These are phyloP conservation scores for Pararge aegeria DNA, from an alignment of 1,140 invertebrate genomes.

Conservation along the genomic window DNA sequence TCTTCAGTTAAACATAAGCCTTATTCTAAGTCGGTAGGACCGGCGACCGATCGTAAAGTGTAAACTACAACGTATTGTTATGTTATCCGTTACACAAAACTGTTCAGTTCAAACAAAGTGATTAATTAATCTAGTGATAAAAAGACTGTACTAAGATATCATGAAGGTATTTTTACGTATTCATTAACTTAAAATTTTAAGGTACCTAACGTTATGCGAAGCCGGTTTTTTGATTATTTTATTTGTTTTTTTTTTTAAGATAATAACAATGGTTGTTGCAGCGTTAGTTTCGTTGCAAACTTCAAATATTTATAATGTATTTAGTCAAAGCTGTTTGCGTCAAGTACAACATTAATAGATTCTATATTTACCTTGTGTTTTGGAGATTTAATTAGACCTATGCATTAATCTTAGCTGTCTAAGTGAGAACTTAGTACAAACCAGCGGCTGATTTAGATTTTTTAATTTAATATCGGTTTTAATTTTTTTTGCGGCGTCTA, in stretches of 20 bases:
- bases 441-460: too few relatives aligned
- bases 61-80: background rate
- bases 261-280: background rate
- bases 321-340: too few relatives aligned
- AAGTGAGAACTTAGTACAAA: too few relatives aligned
- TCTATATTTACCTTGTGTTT: too few relatives aligned
- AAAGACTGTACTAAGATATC: background rate
- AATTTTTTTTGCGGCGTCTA: too few relatives aligned
- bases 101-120: background rate
- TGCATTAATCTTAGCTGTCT: too few relatives aligned
- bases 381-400: too few relatives aligned
- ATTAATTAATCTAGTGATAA: background rate
- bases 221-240: background rate
- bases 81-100: background rate
- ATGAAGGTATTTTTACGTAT: background rate
- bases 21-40: slow-evolving; percentile 38
- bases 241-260: background rate
- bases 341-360: too few relatives aligned
- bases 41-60: slow-evolving; percentile 16
- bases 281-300: too few relatives aligned
- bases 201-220: background rate
- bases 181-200: background rate
- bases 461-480: too few relatives aligned
- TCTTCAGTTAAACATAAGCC: slow-evolving; percentile 59
- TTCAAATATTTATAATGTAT: too few relatives aligned